These are phyloP conservation scores for Erynnis tages DNA, from an alignment of 2,888 invertebrate genomes.

Conservation along the genomic window DNA sequence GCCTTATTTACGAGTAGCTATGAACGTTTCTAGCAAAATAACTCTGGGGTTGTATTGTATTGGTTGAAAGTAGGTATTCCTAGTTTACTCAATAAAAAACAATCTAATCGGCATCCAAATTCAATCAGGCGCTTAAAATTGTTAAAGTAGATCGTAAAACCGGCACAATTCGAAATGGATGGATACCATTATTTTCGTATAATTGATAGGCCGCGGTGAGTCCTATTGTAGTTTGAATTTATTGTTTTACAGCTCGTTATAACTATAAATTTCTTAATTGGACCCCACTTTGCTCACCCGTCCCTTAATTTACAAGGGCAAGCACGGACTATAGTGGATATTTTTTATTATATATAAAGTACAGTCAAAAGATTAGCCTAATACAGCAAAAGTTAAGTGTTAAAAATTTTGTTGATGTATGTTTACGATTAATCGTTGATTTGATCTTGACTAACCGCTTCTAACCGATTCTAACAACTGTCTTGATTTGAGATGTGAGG, in stretches of 20 bases:
- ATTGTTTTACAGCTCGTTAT: slow-evolving; percentile 75
- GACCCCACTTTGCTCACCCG: slow-evolving; percentile 66
- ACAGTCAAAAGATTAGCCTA: slow-evolving; percentile 7
- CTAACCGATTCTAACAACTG: too few species aligned
- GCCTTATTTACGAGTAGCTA: too few species aligned
- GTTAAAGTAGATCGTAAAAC: slow-evolving; percentile 29
- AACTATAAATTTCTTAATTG: slow-evolving; percentile 78
- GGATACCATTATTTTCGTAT: slow-evolving; percentile 39
- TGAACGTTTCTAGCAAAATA: too few species aligned
- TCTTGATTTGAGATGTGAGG: too few species aligned
- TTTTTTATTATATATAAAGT: slow-evolving; percentile 42
- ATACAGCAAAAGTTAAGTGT: neutral
- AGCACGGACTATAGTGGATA: slow-evolving; percentile 58
- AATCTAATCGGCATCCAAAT: slow-evolving; percentile 2
- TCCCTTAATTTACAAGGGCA: slow-evolving; percentile 75
- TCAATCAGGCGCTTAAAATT: slow-evolving; percentile 40
- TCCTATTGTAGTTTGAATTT: slow-evolving; percentile 66
- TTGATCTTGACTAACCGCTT: too few species aligned
- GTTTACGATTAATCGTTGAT: too few species aligned
- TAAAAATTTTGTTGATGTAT: too few species aligned
- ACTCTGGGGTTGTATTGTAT: too few species aligned
- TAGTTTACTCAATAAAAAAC: slow-evolving; percentile 1
- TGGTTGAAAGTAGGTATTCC: too few species aligned
- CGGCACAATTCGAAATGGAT: slow-evolving; percentile 11
- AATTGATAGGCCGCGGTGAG: slow-evolving; percentile 71